A percentile compares a stretch with the other conserved stretches of the same genome.
phyloP scores from a whole-genome alignment of 2,888 invertebrate species.

The Epinotia nisella region DNA sequence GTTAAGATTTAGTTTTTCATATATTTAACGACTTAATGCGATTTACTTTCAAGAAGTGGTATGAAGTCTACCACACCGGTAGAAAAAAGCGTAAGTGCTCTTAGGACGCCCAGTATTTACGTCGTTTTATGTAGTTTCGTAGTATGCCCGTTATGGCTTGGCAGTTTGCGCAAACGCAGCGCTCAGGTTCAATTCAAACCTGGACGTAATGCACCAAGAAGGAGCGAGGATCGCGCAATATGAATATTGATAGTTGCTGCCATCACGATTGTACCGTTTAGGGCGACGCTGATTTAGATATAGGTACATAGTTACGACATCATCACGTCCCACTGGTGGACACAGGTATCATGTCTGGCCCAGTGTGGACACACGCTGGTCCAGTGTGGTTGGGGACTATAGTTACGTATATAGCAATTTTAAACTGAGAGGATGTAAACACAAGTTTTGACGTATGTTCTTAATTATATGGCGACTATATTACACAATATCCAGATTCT shows the following conservation, averaged over 20 bases:
- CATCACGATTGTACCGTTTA: constrained; percentile 27
- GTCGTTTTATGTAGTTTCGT: neutral
- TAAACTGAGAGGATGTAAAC: too few species aligned
- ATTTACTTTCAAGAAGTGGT: neutral
- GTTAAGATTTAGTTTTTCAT: neutral
- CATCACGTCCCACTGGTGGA: too few species aligned
- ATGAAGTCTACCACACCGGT: neutral
- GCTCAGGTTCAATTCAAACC: constrained; percentile 24
- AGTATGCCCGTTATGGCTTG: constrained; percentile 9
- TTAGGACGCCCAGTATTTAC: neutral
- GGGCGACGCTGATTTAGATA: constrained; percentile 8
- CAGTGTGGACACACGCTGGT: too few species aligned
- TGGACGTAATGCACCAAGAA: constrained; percentile 23
- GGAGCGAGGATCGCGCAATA: constrained; percentile 28
- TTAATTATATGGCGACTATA: too few species aligned
- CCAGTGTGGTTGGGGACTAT: too few species aligned
- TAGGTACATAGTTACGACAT: neutral
- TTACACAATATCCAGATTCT: too few species aligned
- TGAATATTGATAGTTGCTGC: constrained; percentile 25
- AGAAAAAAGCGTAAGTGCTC: neutral
- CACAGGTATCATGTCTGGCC: too few species aligned
- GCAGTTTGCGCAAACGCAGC: constrained; percentile 23
- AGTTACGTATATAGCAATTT: too few species aligned
- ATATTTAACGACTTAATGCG: neutral
- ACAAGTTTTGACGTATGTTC: too few species aligned